Base-by-base conservation (phyloP, 2,113 vertebrate genomes). In the Thunnus thynnus region DNA sequence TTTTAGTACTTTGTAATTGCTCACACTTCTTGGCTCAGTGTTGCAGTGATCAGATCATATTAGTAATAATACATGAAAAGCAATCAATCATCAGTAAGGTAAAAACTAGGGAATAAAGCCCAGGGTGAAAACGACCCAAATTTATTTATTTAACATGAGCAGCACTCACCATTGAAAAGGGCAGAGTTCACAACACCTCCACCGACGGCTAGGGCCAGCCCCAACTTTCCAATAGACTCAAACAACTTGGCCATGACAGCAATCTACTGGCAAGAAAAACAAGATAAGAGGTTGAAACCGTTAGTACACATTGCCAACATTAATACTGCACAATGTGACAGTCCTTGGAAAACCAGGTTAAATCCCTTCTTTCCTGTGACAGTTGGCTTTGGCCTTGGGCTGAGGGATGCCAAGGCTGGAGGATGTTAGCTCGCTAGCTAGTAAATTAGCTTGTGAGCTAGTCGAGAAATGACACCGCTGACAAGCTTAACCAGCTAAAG, bases 121-220 rank as follows among this genome's bases (percentile, higher is more conserved):
- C 14, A 44, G 1, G 4, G 18, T 41, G 5, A 14, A 55, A 64
- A 64, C 3, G 11, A 46, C 10, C 17, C 54, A 44, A 17, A 46
- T 17, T 13, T 44, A 62, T 14, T 20, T 3, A 30, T 30, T 30
- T 3, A 30, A 30, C 27, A 30, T 41, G 20, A 58, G 0, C 18
- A 18, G 16, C 14, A 92, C 95, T 96, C 87, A 99, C 98, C 98
- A 2, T 99, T 99, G 88, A 97, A 99, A 0, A 99, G 95, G 3
- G 98, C 98, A 0, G 98, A 99, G 91, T 99, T 99, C 20, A 97
- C 96, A 0, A 99, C 96, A 13, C 98, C 96, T 3, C 98, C 98
- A 10, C 95, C 97, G 0, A 99, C 55, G 0, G 98, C 98, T 72
- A 99, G 72, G 18, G 96, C 97, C 89, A 99, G 90, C 67, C 98